Base-by-base conservation (phyloP, 2,888 invertebrate genomes). In the Fragum fragum region DNA sequence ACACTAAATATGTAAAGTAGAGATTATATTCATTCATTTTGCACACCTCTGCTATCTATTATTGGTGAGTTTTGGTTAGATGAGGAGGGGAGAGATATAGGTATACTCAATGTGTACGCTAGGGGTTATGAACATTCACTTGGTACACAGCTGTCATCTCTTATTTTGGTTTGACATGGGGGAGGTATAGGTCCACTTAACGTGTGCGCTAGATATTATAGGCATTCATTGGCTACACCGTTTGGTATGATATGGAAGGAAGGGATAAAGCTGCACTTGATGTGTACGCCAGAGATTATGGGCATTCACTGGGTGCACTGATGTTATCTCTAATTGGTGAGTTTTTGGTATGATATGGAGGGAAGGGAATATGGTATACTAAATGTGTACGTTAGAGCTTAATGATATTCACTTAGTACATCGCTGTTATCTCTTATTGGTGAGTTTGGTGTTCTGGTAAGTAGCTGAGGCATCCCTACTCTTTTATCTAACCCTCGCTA, bases 171-270 rank as follows among this genome's bases (percentile, higher is more conserved):
- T 71, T 18, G 71, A 71, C 26, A 70, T 53, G 29, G 61, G 71
- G 14, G 76, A 71, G 28, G 21, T 11, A 76, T 76, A 16, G 76
- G 76, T 11, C 23, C 28, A n/a, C 53, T 76, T 0, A 76, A 71
- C 18, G 76, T 76, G 14, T 76, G 63, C 29, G 53, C 61, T 2
- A n/a, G 66, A n/a, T 53, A 61, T 11, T 47, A 73, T 53, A n/a
- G 52, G 16, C 29, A 18, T 0, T 23, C 63, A 23, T 21, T 66
- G 1, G 52, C 59, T 1, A 36, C 26, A 21, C 66, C 66, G 16
- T n/a, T 32, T 76, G 76, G 76, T 76, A 76, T 18, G 71, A 71
- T 36, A 70, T 53, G 29, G 61, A 76, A 9, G 76, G 76, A 0
- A 39, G n/a, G 11, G 28, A 28, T 11, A 76, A 71, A 16, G 76